These are phyloP conservation scores for Cnemophilus loriae DNA, from an alignment of 2,113 vertebrate species.

Conservation along the genomic window DNA sequence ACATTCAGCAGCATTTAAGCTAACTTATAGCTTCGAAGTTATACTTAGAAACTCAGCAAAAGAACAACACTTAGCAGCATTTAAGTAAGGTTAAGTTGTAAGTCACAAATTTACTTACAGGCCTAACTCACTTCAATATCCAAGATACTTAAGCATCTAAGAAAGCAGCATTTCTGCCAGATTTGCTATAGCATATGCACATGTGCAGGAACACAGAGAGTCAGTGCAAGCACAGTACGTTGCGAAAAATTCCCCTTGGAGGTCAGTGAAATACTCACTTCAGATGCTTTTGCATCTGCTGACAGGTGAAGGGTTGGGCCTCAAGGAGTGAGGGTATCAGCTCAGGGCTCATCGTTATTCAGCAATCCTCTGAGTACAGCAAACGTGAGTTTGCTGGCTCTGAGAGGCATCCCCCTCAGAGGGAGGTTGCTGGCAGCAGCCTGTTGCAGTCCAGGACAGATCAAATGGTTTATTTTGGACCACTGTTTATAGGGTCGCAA, in stretches of 20 bases:
- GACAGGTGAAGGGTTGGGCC: rapidly evolving
- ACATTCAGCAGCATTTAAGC: background rate
- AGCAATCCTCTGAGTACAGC: background rate
- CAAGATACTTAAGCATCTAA: background rate
- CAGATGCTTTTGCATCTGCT: rapidly evolving
- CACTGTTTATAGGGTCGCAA: too few relatives aligned
- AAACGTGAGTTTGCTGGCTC: background rate
- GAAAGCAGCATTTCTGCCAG: background rate
- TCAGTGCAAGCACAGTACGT: background rate
- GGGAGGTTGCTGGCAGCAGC: background rate
- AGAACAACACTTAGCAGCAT: background rate
- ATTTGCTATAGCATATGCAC: too few relatives aligned
- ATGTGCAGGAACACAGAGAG: background rate
- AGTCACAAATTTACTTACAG: background rate
- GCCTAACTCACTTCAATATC: rapidly evolving
- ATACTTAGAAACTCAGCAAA: background rate
- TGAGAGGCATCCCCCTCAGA: background rate
- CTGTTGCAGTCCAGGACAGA: background rate
- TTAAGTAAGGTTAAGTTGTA: background rate
- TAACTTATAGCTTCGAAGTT: background rate
- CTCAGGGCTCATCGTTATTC: background rate
- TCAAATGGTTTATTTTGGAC: background rate
- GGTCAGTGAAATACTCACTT: background rate
- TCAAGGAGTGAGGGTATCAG: background rate
- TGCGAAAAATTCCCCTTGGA: background rate